Evolutionary conservation across 1,140 invertebrate genomes (phyloP), one percentile per base, ranked within the genome.

Genomic region (Drosophila equinoxialis): DNA sequence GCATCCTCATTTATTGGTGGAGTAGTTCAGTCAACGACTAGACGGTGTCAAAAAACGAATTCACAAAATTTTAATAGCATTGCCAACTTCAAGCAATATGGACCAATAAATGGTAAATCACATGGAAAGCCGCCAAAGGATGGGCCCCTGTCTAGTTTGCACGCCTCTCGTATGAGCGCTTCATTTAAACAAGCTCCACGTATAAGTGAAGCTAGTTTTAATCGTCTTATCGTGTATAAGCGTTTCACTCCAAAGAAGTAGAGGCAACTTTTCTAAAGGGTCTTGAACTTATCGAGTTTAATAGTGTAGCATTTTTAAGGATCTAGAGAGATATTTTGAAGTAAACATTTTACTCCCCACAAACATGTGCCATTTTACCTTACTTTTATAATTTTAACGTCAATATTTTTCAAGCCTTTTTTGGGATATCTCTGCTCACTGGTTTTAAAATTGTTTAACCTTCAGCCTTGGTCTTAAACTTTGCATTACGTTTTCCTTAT

Each of bases 361-460:
- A 10, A 37, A 37, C 7, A 37, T 3, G 8, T 37, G 10, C 5
- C 4, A 1, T 17, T 23, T 23, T 23, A 23, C 2, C 2, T 23
- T 2, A 23, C 1, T 45, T 45, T 45, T 45, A 6, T 6, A 8
- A 23, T 51, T 75, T 57, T 26, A 68, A 75, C 33, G 10, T 30
- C 30, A 30, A 23, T 23, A 23, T 23, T 23, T 23, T 23, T 23
- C 20, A 23, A 1, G 20, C 17, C n/a, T n/a, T n/a, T 17, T 17
- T 17, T 26, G 23, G 23, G 23, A 30, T 30, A 30, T 6, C 30
- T 6, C 30, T 0, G 30, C 5, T 6, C 30, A 6, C 5, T 30
- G 30, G 30, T 30, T 30, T 6, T 30, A 30, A 30, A 30, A 30
- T 6, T 6, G 14, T 72, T 68, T 68, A 62, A 74, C 30, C 58